Base-by-base conservation (phyloP, 2,797 vertebrate genomes). In the Hipposideros larvatus region DNA sequence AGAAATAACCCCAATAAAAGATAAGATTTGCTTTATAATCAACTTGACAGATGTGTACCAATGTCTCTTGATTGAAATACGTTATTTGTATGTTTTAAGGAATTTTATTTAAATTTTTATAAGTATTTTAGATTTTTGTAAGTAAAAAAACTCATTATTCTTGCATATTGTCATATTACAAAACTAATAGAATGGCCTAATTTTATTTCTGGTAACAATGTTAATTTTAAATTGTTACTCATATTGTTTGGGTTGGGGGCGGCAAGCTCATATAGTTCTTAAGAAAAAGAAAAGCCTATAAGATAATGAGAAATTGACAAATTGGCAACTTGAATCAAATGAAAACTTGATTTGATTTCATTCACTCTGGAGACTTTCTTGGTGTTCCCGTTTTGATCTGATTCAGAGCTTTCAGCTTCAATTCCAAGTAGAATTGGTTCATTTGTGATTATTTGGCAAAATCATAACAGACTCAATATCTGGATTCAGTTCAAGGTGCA, bases 371-470 rank as follows among this genome's bases (percentile, higher is more conserved):
- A 95, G 31, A 71, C 21, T 87, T 19, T 71, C 85, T 87, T 79
- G 22, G 13, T 41, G 4, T 61, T 87, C 34, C 34, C 16, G 7
- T 86, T 96, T 93, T 37, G 2, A 87, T 78, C 83, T 63, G 66
- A 96, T 95, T 96, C 26, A 4, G 0, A 59, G 55, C 28, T 93
- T 90, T 83, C 41, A 55, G 53, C 28, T 89, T 74, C 71, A 65
- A 0, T 90, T 96, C 41, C 83, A 94, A 94, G 7, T 77, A 87
- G 31, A 87, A 37, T 71, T 85, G 21, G 15, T 75, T 83, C 84
- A 26, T 79, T 91, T 84, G 59, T 75, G 34, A 89, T 95, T 96
- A 82, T 83, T 89, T 91, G n/a, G n/a, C 59, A 85, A 87, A 96
- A 65, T 48, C 8, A 16, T 66, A 85, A 34, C 26, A 48, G 5